Percentiles rank a stretch among this genome's conserved stretches.
Conservation (phyloP, 2,797 vertebrate genomes). For the Siniperca undulata region DNA sequence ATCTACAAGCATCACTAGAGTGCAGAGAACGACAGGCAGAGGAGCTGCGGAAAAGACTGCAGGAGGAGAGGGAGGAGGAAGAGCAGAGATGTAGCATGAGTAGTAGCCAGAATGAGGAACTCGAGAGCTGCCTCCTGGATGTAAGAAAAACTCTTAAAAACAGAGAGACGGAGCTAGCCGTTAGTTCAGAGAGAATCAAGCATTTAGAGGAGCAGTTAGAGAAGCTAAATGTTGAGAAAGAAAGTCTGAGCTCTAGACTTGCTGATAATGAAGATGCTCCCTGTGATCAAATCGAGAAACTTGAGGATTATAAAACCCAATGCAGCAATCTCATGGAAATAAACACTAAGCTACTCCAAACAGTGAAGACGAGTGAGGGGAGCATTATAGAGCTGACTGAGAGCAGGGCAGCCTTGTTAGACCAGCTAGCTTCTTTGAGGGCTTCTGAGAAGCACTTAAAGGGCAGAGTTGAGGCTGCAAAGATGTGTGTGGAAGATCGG, state of each 20-base stretch:
- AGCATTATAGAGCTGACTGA: conserved; percentile 79
- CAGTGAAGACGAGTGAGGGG: conserved; percentile 77
- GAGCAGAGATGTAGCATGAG: conserved; percentile 62
- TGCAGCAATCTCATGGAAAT: conserved; percentile 80
- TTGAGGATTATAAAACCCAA: conserved; percentile 79
- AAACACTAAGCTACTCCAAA: conserved; percentile 81
- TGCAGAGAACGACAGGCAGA: conserved; percentile 84
- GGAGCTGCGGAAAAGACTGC: conserved; percentile 80
- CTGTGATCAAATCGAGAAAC: conserved; percentile 66
- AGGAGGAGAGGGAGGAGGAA: conserved; percentile 73
- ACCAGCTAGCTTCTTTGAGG: conserved; percentile 76
- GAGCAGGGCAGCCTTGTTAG: conserved; percentile 78
- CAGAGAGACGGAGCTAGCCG: conserved; percentile 83
- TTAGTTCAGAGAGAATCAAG: conserved; percentile 84
- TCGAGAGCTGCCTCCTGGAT: conserved; percentile 77
- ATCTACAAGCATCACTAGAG: conserved; percentile 80
- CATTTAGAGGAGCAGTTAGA: conserved; percentile 86
- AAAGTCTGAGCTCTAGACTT: conserved; percentile 74
- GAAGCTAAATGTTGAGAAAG: conserved; percentile 84
- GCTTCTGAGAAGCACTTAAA: conserved; percentile 87
- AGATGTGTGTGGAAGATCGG: conserved; percentile 81
- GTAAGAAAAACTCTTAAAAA: conserved; percentile 83
- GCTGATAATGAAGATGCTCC: conserved; percentile 72
- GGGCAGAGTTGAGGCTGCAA: conserved; percentile 73
- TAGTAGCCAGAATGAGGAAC: conserved; percentile 62